Base-by-base conservation (phyloP, 2,113 vertebrate genomes). In the Fregetta grallaria region DNA sequence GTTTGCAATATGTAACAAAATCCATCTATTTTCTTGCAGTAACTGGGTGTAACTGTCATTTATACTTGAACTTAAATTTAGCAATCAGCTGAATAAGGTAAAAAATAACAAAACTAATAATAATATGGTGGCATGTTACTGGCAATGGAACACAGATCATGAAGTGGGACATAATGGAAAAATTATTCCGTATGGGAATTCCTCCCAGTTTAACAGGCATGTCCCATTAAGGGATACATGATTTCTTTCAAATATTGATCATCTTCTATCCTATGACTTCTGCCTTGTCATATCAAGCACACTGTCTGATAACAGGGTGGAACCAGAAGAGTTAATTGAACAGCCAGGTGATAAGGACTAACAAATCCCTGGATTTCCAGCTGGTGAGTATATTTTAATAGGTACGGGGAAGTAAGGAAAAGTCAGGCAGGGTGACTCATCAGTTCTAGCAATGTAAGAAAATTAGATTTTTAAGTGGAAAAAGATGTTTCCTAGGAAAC, bases 401-500 rank as follows among this genome's bases (percentile, higher is more conserved):
- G 97, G 94, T 82, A 97, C 95, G 81, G 74, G 94, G 83, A 98
- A 97, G 94, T 92, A 92, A 97, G 95, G 78, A 95, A 97, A 96
- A 98, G 95, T 95, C 94, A 96, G 96, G 73, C 95, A 82, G 96
- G 92, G 95, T 98, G 98, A 98, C 97, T 98, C 98, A 98, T 98
- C 95, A 97, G 94, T 98, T 97, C 97, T 85, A 47, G 75, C 94
- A 72, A 97, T 47, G 92, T 83, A 96, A 95, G 97, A 97, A 97
- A 98, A 98, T 98, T 97, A 98, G 97, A 97, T 97, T 96, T 96
- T 98, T 98, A 98, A 98, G 98, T 94, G 97, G 96, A 97, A 98
- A 98, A 97, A 94, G 95, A 97, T 96, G 98, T 98, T 98, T 98
- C 98, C 98, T 98, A 98, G 98, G 98, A 98, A 98, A 98, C 98